Evolutionary conservation across 2,797 vertebrate species (phyloP).

Genomic region (Hipposideros larvatus): DNA sequence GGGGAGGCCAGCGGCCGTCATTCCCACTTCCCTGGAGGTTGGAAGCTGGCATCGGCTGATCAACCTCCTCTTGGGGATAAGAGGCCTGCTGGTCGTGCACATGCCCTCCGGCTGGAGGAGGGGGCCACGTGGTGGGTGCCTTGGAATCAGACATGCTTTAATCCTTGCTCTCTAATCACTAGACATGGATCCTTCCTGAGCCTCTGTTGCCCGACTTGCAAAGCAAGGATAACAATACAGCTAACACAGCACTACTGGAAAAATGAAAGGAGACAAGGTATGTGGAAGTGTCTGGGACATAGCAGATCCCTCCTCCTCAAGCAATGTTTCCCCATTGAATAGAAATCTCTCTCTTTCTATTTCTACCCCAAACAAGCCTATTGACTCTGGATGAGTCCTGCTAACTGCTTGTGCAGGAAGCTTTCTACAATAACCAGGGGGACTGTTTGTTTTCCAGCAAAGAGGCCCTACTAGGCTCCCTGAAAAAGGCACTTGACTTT

Average conservation of each 20-base stretch:
- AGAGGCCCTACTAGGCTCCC: background rate
- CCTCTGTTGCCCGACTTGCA: background rate
- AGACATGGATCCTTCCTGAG: background rate
- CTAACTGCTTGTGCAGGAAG: background rate
- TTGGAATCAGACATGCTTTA: background rate
- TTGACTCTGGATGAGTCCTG: background rate
- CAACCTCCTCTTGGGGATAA: background rate
- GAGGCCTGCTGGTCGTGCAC: background rate
- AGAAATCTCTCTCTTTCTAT: background rate
- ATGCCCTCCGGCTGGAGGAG: background rate
- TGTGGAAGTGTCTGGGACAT: background rate
- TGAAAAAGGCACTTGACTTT: background rate
- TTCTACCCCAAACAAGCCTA: background rate
- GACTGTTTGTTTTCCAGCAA: background rate
- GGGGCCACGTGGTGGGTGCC: background rate
- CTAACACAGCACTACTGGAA: fast-evolving
- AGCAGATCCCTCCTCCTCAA: background rate
- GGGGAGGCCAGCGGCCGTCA: background rate
- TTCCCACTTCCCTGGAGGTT: background rate
- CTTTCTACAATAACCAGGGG: background rate
- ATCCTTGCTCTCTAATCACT: background rate
- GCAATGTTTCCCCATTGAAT: background rate
- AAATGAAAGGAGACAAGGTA: background rate
- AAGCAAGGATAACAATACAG: background rate
- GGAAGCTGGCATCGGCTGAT: background rate